These are phyloP conservation scores for Actenoides lindsayi DNA, from an alignment of 2,113 vertebrate genomes.

Conservation along the genomic window DNA sequence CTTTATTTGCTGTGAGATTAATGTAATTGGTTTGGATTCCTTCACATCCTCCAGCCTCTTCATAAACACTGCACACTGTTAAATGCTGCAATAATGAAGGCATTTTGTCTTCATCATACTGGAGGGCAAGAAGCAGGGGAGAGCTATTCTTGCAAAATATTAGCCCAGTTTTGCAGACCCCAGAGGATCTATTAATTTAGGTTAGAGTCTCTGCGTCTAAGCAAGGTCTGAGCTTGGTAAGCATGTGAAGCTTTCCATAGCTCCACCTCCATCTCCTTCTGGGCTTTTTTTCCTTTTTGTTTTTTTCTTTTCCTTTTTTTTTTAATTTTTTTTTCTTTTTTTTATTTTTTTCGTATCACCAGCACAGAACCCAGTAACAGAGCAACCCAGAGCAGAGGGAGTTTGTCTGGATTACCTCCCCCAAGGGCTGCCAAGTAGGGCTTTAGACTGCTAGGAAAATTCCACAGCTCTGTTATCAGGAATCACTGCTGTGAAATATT, in stretches of 20 bases:
- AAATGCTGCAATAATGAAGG: constrained; percentile 64
- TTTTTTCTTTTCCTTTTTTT: no score
- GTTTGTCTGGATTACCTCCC: neutral
- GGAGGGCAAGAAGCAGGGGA: constrained; percentile 47
- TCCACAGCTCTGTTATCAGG: neutral
- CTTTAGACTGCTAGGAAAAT: neutral
- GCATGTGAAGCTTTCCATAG: neutral
- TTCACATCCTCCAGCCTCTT: constrained; percentile 54
- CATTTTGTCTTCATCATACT: constrained; percentile 62
- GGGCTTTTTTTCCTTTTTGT: neutral
- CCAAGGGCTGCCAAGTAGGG: neutral
- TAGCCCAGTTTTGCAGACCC: constrained; percentile 60
- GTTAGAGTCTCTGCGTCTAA: constrained; percentile 30
- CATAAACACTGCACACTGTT: constrained; percentile 60
- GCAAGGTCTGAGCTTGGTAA: neutral
- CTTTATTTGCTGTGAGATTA: constrained; percentile 62
- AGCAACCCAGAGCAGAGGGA: neutral
- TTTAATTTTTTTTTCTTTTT: fast-evolving
- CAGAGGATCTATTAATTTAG: constrained; percentile 55
- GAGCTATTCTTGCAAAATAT: constrained; percentile 61
- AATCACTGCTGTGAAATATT: neutral
- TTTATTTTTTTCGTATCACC: neutral
- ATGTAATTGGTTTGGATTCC: constrained; percentile 67
- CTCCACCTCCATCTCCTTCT: neutral
- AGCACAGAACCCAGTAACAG: neutral